A percentile compares a stretch with the other conserved stretches of the same genome.
These are phyloP conservation scores for Brachystomella parvula DNA, from an alignment of 1,140 invertebrate genomes.

Conservation along the genomic window DNA sequence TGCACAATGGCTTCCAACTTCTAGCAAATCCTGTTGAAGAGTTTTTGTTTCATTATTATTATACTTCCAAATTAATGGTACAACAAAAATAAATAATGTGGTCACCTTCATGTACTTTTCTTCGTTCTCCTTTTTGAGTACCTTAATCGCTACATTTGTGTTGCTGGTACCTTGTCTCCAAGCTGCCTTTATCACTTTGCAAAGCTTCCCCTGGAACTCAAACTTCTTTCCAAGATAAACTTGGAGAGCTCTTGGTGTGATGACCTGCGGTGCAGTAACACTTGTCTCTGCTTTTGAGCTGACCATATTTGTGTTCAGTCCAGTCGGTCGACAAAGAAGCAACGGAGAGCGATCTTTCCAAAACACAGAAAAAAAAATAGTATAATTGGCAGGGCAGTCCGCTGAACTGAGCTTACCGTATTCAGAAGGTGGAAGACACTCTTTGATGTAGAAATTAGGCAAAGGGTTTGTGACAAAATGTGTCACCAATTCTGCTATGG, in stretches of 20 bases:
- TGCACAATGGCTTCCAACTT: constrained; percentile 63
- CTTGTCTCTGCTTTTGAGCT: constrained; percentile 27
- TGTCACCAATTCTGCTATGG: constrained; percentile 53
- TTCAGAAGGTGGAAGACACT: constrained; percentile 74
- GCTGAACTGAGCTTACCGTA: constrained; percentile 55
- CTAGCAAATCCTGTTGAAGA: constrained; percentile 59
- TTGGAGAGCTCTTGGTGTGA: constrained; percentile 55
- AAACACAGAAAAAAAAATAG: constrained; percentile 38
- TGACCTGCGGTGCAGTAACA: constrained; percentile 48
- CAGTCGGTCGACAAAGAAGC: constrained; percentile 54
- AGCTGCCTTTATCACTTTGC: constrained; percentile 55
- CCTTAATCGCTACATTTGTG: constrained; percentile 64
- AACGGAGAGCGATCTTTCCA: constrained; percentile 69
- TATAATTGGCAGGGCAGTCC: constrained; percentile 16
- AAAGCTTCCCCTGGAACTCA: constrained; percentile 52
- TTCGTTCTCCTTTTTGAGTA: constrained; percentile 56
- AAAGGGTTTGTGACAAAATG: constrained; percentile 47
- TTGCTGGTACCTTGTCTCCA: constrained; percentile 61
- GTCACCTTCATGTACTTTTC: constrained; percentile 51
- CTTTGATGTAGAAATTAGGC: constrained; percentile 52
- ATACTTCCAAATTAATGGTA: not conserved
- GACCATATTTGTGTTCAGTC: constrained; percentile 40
- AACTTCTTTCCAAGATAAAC: constrained; percentile 57
- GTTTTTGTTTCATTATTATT: constrained; percentile 3
- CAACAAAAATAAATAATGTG: no score